These are phyloP conservation scores for Buathra laborator DNA, from an alignment of 2,888 invertebrate species.

Conservation along the genomic window DNA sequence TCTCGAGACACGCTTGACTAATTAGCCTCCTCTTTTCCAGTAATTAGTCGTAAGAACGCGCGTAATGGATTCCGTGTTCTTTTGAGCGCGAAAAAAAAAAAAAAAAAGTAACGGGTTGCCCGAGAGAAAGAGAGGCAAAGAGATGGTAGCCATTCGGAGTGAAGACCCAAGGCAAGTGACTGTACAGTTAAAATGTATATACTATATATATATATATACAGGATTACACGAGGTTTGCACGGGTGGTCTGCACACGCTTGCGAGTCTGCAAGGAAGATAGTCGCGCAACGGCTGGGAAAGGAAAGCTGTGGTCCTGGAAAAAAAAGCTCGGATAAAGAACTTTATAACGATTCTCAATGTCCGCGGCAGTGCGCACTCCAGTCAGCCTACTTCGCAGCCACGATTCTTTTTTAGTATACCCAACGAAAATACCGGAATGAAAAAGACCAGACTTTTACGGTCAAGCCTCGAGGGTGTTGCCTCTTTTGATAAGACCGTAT, in stretches of 20 bases:
- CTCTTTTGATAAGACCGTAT: not conserved
- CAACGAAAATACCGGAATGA: constrained; percentile 11
- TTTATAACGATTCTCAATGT: constrained; percentile 45
- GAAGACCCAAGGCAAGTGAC: constrained; percentile 65
- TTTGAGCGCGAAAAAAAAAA: constrained; percentile 62
- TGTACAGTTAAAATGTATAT: constrained; percentile 36
- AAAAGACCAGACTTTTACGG: constrained; percentile 1
- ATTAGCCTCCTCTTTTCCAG: constrained; percentile 73
- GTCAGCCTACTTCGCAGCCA: constrained; percentile 10
- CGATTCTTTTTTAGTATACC: constrained; percentile 31
- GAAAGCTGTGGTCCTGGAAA: constrained; percentile 24
- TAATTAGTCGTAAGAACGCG: constrained; percentile 73
- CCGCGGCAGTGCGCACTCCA: constrained; percentile 22
- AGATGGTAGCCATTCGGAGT: constrained; percentile 47
- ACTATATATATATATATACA: constrained; percentile 8
- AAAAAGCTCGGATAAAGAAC: not conserved
- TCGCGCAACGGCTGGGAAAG: constrained; percentile 3
- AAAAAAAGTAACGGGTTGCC: not conserved
- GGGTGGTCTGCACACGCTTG: constrained; percentile 21
- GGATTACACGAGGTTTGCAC: not conserved
- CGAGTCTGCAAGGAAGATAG: constrained; percentile 22
- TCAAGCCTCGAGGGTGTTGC: not conserved
- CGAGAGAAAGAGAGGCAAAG: constrained; percentile 55
- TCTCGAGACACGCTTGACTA: constrained; percentile 68
- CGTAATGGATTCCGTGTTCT: constrained; percentile 67